Evolutionary conservation across 2,888 invertebrate genomes (phyloP).

Genomic region (Eristalis arbustorum): DNA sequence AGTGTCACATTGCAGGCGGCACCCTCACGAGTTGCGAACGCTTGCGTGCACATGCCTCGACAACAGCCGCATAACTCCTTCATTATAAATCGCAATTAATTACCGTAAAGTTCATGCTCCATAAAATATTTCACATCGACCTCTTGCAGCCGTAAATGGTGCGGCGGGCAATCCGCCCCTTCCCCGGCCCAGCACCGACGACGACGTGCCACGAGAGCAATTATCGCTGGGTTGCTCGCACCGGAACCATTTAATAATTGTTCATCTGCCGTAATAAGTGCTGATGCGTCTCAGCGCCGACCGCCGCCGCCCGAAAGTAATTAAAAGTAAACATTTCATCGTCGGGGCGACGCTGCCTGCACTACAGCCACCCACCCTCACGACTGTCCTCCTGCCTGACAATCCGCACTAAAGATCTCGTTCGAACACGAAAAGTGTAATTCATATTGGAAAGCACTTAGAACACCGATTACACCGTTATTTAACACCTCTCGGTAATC

Average conservation of each 20-base stretch:
- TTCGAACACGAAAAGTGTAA: slow-evolving; percentile 25
- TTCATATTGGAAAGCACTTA: slow-evolving; percentile 60
- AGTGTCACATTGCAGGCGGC: too few species aligned
- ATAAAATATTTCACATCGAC: slow-evolving; percentile 45
- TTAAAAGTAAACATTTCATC: slow-evolving; percentile 53
- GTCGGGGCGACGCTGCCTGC: too few species aligned
- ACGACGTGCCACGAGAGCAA: slow-evolving; percentile 1
- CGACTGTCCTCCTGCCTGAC: background rate
- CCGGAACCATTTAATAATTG: slow-evolving; percentile 41
- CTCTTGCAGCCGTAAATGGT: slow-evolving; percentile 19
- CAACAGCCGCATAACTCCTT: background rate
- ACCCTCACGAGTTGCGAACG: background rate
- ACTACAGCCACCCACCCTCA: too few species aligned
- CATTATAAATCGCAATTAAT: slow-evolving; percentile 39
- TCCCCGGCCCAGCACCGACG: background rate
- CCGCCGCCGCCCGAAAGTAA: slow-evolving; percentile 17
- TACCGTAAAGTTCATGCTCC: slow-evolving; percentile 33
- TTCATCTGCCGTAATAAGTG: slow-evolving; percentile 47
- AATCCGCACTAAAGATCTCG: background rate
- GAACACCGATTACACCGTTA: slow-evolving; percentile 50
- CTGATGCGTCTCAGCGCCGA: background rate
- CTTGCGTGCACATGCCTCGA: background rate
- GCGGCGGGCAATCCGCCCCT: too few species aligned
- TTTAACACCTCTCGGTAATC: slow-evolving; percentile 53
- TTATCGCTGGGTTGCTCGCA: slow-evolving; percentile 21